phyloP scores from a whole-genome alignment of 1,140 invertebrate species.

The Ridgeia piscesae region DNA sequence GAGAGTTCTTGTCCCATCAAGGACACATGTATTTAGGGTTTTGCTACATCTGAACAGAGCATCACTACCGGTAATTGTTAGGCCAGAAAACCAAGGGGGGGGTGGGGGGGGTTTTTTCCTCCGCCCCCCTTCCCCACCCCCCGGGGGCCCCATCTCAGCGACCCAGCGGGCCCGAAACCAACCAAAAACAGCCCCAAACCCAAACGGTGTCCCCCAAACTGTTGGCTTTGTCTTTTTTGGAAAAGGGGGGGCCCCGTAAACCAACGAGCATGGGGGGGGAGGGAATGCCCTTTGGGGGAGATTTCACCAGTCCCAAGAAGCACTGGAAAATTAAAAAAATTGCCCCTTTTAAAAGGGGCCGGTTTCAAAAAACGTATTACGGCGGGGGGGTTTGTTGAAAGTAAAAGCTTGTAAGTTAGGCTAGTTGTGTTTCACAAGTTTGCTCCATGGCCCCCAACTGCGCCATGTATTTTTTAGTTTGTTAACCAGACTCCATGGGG shows the following conservation, averaged over 20 bases:
- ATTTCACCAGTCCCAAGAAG: constrained; percentile 17
- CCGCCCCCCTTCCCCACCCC: background rate
- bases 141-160: background rate
- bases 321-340: background rate
- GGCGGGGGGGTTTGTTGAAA: no score
- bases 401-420: no score
- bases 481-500: no score
- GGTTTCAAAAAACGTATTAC: no score
- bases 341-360: background rate
- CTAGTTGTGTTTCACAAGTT: no score
- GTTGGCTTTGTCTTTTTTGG: no score
- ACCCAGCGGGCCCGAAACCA: background rate
- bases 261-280: no score
- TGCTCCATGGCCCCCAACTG: no score
- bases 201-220: background rate
- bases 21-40: background rate
- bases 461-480: no score
- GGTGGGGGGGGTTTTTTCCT: constrained; percentile 13
- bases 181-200: background rate
- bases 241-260: no score
- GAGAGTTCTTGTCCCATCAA: no score
- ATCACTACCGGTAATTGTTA: constrained; percentile 32
- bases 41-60: background rate
- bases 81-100: background rate
- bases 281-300: constrained; percentile 14